Evolutionary conservation across 2,888 invertebrate genomes (phyloP).

Genomic region (Cheilosia vernalis): DNA sequence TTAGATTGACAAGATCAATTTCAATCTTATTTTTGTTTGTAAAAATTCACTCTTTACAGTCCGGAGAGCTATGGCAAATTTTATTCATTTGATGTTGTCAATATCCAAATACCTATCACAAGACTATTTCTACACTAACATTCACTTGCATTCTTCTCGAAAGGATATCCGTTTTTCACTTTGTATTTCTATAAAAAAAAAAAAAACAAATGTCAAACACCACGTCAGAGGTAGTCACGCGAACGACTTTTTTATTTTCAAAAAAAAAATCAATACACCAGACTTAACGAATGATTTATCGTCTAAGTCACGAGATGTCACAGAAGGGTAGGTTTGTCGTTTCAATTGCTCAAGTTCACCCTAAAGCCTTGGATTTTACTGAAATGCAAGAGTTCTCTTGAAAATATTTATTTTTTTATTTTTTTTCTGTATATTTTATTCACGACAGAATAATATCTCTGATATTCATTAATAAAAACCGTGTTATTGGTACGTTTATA

Average conservation of each 20-base stretch:
- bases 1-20: constrained; percentile 12
- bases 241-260: constrained; percentile 21
- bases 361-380: constrained; percentile 4
- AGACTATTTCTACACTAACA: background rate
- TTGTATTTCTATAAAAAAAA: background rate
- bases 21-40: constrained; percentile 8
- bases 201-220: constrained; percentile 14
- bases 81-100: constrained; percentile 45
- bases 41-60: constrained; percentile 40
- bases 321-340: constrained; percentile 32
- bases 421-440: constrained; percentile 22
- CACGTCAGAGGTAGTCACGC: constrained; percentile 65
- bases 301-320: constrained; percentile 58
- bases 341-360: background rate
- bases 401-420: background rate
- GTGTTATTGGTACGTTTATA: constrained; percentile 35
- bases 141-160: constrained; percentile 19
- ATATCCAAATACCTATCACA: constrained; percentile 2
- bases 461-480: constrained; percentile 37
- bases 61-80: constrained; percentile 30
- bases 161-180: constrained; percentile 44
- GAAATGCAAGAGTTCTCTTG: constrained; percentile 4
- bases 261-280: constrained; percentile 61
- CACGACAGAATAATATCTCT: constrained; percentile 22
- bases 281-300: constrained; percentile 56